Evolutionary conservation across 1,140 invertebrate species (phyloP), one percentile per base, ranked within the genome.

Genomic region (Tetramorium simillimum): DNA sequence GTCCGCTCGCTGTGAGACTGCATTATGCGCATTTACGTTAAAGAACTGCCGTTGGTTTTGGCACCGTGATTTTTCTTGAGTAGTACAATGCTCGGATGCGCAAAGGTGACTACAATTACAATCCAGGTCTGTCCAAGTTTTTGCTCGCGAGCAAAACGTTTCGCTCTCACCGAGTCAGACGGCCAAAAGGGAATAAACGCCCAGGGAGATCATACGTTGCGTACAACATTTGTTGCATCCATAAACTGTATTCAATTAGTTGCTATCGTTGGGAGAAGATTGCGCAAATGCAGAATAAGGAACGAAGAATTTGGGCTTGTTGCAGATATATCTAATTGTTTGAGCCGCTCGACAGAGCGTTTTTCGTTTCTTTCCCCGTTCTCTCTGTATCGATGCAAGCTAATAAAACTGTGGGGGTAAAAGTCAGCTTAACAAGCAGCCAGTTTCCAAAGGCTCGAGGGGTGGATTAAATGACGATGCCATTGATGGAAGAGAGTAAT

Each of bases 401-500:
- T 87, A 43, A 77, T 81, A 62, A 77, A 86, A 78, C 72, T 70
- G 76, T 69, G 67, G 49, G 46, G 33, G 40, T 84, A 89, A 85
- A 89, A 90, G 85, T 84, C 85, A 81, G 60, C 73, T 75, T 89
- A 89, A 87, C 86, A 84, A 89, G 73, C 89, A 86, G 58, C 56
- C 46, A 33, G 24, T 28, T 70, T 75, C 49, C 75, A 75, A 86
- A 89, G 81, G 89, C 63, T 86, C 80, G 86, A 76, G 82, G 40
- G 51, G 65, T 56, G 78, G 87, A 90, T 90, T 90, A 90, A 86
- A 90, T 69, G 81, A 53, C 62, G 70, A 46, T 58, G 76, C 62
- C 86, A 86, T 90, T 87, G 88, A 89, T 89, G 77, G 72, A 92
- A 85, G 85, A 91, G 87, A 70, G 77, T 87, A 87, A 89, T 90